A percentile compares a stretch with the other conserved stretches of the same genome.
phyloP scores from a whole-genome alignment of 1,140 invertebrate genomes.

The Leptonema lineaticorne region DNA sequence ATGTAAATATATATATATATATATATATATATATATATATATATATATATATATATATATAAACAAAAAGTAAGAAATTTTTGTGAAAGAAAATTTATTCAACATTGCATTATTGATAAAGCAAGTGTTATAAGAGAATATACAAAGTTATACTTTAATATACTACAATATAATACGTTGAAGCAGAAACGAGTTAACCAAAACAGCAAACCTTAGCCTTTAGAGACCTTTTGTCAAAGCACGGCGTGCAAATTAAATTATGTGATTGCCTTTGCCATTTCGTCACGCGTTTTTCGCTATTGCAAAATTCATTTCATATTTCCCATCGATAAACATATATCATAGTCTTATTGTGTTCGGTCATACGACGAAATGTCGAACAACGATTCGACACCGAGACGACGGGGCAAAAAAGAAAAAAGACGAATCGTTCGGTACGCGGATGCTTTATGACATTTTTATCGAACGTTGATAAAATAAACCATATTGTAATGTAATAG shows the following conservation, averaged over 20 bases:
- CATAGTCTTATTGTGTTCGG: not conserved
- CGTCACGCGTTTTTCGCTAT: constrained; percentile 25
- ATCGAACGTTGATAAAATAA: no score
- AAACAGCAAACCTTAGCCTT: constrained; percentile 33
- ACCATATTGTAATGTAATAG: no score
- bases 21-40: not conserved
- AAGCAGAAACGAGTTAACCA: constrained; percentile 3
- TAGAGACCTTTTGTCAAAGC: constrained; percentile 32
- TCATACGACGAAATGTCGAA: not conserved
- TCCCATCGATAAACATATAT: constrained; percentile 8
- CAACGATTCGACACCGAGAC: no score
- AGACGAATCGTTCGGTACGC: not conserved
- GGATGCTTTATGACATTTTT: not conserved
- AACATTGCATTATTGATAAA: constrained; percentile 13
- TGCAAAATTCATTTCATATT: constrained; percentile 16
- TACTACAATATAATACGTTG: constrained; percentile 22
- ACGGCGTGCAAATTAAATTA: constrained; percentile 33
- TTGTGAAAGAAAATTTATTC: no score
- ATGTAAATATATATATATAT: not conserved
- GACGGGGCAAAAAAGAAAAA: no score
- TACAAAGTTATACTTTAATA: no score
- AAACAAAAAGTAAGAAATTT: no score
- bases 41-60: not conserved
- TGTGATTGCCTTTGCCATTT: constrained; percentile 38
- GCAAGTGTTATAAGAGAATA: constrained; percentile 24